Conservation (phyloP, 2,888 invertebrate species). For the Sarcophaga subvicina region DNA sequence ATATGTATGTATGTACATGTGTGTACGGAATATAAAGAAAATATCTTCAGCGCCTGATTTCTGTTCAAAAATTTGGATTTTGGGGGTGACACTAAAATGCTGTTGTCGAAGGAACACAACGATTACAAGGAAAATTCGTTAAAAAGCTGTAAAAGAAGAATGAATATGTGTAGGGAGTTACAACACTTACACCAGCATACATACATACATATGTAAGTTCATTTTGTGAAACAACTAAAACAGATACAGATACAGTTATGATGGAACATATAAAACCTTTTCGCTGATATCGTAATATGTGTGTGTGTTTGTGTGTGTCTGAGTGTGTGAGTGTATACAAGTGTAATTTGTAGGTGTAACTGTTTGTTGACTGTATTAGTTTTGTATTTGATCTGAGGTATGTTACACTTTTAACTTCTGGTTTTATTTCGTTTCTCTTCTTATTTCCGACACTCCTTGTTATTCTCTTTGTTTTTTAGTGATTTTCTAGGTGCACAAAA, state of each 20-base stretch:
- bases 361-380: neutral
- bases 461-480: constrained; percentile 1
- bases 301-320: neutral
- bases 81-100: constrained; percentile 27
- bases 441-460: neutral
- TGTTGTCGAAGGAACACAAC: constrained; percentile 1
- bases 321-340: neutral
- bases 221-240: neutral
- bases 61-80: neutral
- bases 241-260: no score
- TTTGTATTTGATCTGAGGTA: constrained; percentile 9
- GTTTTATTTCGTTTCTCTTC: neutral
- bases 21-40: neutral
- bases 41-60: neutral
- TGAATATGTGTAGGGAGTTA: constrained; percentile 12
- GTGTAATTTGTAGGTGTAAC: neutral
- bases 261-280: neutral
- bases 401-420: constrained; percentile 34
- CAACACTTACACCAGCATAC: neutral
- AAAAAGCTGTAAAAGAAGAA: neutral
- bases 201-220: neutral
- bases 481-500: neutral
- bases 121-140: constrained; percentile 33
- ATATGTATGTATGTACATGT: neutral
- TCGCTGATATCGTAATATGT: neutral